Evolutionary conservation across 1,140 invertebrate species (phyloP), one percentile per base, ranked within the genome.

Genomic region (Magallana gigas): DNA sequence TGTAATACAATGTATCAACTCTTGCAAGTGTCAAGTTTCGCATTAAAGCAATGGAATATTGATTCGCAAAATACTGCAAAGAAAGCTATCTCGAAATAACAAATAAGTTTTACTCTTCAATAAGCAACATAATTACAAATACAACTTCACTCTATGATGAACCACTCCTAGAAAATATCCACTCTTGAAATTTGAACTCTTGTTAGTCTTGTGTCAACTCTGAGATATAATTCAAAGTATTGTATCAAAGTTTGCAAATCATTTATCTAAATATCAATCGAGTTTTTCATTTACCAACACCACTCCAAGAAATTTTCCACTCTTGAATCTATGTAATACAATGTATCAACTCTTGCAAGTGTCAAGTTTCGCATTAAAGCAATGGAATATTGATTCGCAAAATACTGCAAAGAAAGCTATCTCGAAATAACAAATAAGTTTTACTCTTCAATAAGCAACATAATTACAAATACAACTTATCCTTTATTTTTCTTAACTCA

Each of bases 261-360:
- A 64, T 64, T n/a, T 64, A n/a, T 64, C 60, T 18, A 64, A 64
- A 64, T 64, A 64, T 16, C 60, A 64, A 64, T 64, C 14, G 16
- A 16, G 60, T 64, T 64, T 18, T 64, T 64, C 60, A 64, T 64
- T 16, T 64, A 18, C 18, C 60, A 64, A 64, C 7, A 18, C 60
- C 7, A 64, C 36, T 48, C 36, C 36, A 48, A 48, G 36, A 48
- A 48, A 48, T 48, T 48, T 64, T 64, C 60, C 60, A 14, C 12
- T 64, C 60, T 64, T 64, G 60, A 64, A 64, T 16, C 18, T 16
- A 7, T 64, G 1, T 3, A 7, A 7, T 18, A 64, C 36, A 16
- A 64, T 62, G 60, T 64, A 5, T 48, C 60, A 64, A 64, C 18
- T 64, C 60, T 64, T 16, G 12, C 8, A 64, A 16, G 7, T 64